Base-by-base conservation (phyloP, 1,140 invertebrate genomes). In the Ylistrum balloti region DNA sequence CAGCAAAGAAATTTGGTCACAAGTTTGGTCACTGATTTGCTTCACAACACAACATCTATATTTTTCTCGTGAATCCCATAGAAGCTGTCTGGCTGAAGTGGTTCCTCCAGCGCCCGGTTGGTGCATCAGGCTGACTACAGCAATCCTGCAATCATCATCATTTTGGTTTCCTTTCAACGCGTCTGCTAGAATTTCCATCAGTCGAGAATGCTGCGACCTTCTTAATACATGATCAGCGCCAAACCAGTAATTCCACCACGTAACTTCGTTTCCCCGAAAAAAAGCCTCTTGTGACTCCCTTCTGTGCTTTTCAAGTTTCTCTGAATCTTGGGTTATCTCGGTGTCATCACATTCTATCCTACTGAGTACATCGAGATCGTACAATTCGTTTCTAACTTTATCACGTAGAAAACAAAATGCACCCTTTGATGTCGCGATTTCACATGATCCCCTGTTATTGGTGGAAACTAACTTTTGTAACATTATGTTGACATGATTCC, bases 71-170 rank as follows among this genome's bases (percentile, higher is more conserved):
- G 94, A 88, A 33, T 94, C 93, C 94, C 94, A 95, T 17, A 95
- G 87, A 5, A 94, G 86, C 33, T 94, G 92, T 56, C 91, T 93
- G 33, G 93, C 93, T 38, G 93, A 92, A 1, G 94, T 95, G 0
- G 94, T 94, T 22, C 93, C 94, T 13, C 94, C 94, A 0, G 94
- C 92, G 0, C 94, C 94, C 20, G 94, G 94, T 87, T 95, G 93
- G 86, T 95, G 94, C 33, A 91, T 92, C 9, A 95, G 56, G 28
- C 86, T 86, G 3, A 95, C 92, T 22, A 86, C n/a, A 3, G 89
- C 92, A 33, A 95, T 88, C 41, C 91, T 91, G n/a, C 90, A 90
- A n/a, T 92, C 91, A 9, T 93, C 93, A n/a, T 91, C 90, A 38
- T 88, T 88, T 34, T 89, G 56, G 48, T 90, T 33, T 86, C 92